A percentile compares a stretch with the other conserved stretches of the same genome.
phyloP scores from a whole-genome alignment of 2,797 vertebrate genomes.

The Channallabes apus region DNA sequence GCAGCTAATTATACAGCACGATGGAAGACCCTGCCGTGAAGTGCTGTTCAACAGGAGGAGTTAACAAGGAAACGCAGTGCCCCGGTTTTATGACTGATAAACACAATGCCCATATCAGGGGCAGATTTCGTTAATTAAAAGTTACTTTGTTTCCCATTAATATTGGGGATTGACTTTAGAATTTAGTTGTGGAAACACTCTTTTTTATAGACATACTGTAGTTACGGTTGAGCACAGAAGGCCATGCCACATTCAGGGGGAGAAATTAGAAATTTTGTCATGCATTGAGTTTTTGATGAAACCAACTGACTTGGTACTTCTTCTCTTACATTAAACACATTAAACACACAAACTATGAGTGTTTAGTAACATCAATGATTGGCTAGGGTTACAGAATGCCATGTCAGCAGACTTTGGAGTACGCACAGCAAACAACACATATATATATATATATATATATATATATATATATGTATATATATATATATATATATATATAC shows the following conservation, averaged over 20 bases:
- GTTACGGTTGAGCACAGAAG: background rate
- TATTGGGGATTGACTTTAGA: conserved; percentile 3
- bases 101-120: conserved; percentile 43
- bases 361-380: conserved; percentile 31
- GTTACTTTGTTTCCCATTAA: conserved; percentile 46
- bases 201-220: background rate
- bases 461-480: too few species aligned
- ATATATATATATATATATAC: too few species aligned
- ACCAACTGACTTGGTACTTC: background rate
- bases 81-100: conserved; percentile 39
- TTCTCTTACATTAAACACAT: background rate
- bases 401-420: conserved; percentile 24
- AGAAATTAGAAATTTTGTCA: background rate
- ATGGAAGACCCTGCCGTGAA: conserved; percentile 43
- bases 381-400: conserved; percentile 14
- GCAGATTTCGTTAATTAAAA: conserved; percentile 55
- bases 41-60: conserved; percentile 41
- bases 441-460: too few species aligned
- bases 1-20: conserved; percentile 50
- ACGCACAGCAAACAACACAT: conserved; percentile 37
- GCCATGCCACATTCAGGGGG: background rate
- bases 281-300: background rate
- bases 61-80: conserved; percentile 42
- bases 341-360: background rate
- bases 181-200: conserved; percentile 22